A percentile compares a stretch with the other conserved stretches of the same genome.
These are phyloP conservation scores for Brenthis hecate DNA, from an alignment of 2,888 invertebrate genomes.

Conservation along the genomic window DNA sequence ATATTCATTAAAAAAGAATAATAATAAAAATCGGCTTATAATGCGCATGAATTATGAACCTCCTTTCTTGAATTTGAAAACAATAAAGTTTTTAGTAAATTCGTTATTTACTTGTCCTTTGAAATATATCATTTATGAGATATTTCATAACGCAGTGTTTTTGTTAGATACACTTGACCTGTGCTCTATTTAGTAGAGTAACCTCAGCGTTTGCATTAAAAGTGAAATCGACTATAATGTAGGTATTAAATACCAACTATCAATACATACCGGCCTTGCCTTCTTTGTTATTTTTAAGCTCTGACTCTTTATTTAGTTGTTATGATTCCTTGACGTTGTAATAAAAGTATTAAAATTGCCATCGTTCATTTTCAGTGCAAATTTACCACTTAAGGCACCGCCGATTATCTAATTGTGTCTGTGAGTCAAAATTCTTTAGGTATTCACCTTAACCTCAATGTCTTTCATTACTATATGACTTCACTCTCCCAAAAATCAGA, in stretches of 20 bases:
- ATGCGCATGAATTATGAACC: too few species aligned
- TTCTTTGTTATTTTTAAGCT: not conserved
- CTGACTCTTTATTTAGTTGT: not conserved
- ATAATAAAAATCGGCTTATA: too few species aligned
- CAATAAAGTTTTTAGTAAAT: too few species aligned
- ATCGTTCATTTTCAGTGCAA: not conserved
- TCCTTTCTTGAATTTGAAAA: too few species aligned
- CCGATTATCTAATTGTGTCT: constrained; percentile 16
- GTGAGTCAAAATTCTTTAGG: constrained; percentile 1
- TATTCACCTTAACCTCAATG: not conserved
- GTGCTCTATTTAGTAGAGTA: too few species aligned
- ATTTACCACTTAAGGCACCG: constrained; percentile 1
- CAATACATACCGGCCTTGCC: not conserved
- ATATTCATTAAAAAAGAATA: too few species aligned
- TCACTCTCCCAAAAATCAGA: constrained; percentile 7
- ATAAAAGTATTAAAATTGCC: not conserved
- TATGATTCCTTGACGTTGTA: not conserved
- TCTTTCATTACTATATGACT: constrained; percentile 17
- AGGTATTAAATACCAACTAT: too few species aligned
- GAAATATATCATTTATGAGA: too few species aligned
- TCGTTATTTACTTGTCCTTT: too few species aligned
- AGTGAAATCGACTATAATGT: not conserved
- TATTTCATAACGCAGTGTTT: too few species aligned
- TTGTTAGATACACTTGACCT: too few species aligned
- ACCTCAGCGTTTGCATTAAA: not conserved